Percentiles rank a stretch among this genome's conserved stretches.
phyloP scores from a whole-genome alignment of 2,113 vertebrate species.

The Cnemophilus loriae region DNA sequence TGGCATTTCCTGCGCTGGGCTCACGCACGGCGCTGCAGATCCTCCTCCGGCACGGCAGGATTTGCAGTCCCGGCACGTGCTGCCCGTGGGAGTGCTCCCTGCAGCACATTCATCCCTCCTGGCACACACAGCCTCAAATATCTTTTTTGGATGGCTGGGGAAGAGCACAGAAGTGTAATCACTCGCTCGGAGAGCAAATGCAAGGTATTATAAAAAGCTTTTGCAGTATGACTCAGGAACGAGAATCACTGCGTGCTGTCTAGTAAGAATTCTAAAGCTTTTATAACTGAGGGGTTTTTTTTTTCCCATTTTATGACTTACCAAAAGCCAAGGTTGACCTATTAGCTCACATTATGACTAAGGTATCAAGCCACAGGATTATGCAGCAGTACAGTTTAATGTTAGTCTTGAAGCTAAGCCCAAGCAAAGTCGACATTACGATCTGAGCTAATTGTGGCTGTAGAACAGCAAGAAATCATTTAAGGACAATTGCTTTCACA shows the following conservation, averaged over 20 bases:
- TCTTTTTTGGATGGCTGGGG: background rate
- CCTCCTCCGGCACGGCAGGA: background rate
- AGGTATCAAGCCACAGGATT: background rate
- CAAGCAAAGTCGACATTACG: background rate
- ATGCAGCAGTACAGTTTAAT: background rate
- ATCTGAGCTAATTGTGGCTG: background rate
- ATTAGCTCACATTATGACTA: background rate
- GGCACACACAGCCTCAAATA: background rate
- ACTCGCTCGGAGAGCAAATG: background rate
- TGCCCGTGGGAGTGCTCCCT: conserved; percentile 2
- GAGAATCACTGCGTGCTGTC: background rate
- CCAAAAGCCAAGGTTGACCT: conserved; percentile 3
- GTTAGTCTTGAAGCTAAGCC: background rate
- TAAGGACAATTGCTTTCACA: background rate
- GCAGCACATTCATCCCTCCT: background rate
- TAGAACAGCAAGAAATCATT: background rate
- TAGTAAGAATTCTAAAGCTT: background rate
- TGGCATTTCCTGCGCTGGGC: background rate
- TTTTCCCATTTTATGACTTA: background rate
- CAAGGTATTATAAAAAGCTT: conserved; percentile 20
- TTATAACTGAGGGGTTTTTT: background rate
- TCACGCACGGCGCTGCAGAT: background rate
- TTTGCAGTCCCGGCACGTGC: background rate
- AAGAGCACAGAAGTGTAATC: conserved; percentile 4
- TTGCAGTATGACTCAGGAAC: conserved; percentile 16